These are phyloP conservation scores for Entelurus aequoreus DNA, from an alignment of 2,113 vertebrate genomes.

Conservation along the genomic window DNA sequence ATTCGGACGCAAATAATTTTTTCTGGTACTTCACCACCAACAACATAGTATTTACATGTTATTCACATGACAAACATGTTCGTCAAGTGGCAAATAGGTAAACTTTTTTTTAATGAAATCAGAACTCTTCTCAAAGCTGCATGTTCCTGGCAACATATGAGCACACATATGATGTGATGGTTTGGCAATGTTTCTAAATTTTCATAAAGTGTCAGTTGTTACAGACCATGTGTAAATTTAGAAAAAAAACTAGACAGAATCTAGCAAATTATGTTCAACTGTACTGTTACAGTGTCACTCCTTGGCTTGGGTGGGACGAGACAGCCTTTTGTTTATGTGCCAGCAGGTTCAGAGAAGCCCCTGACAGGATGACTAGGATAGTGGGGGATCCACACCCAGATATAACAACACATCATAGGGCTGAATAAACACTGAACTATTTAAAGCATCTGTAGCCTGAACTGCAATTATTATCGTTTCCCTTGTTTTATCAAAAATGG, in stretches of 20 bases:
- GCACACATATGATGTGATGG: too few relatives aligned
- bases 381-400: conserved; percentile 47
- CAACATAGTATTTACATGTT: too few relatives aligned
- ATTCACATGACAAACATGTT: too few relatives aligned
- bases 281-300: conserved; percentile 18
- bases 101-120: too few relatives aligned
- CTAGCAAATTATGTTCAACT: conserved; percentile 23
- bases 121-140: too few relatives aligned
- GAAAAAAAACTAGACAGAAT: conserved; percentile 1
- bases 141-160: too few relatives aligned
- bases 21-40: too few relatives aligned
- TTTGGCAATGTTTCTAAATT: not conserved
- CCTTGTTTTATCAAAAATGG: conserved; percentile 38
- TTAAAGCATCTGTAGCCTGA: conserved; percentile 31
- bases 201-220: not conserved
- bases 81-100: too few relatives aligned
- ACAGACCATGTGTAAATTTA: not conserved
- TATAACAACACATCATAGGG: conserved; percentile 57
- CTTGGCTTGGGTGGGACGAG: conserved; percentile 10
- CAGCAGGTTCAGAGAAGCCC: conserved; percentile 57
- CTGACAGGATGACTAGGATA: conserved; percentile 44
- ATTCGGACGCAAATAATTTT: too few relatives aligned
- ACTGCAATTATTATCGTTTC: conserved; percentile 35
- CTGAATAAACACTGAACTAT: conserved; percentile 53
- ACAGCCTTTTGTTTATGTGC: conserved; percentile 37